Conservation (phyloP, 2,888 invertebrate species). For the Aphrophora alni region DNA sequence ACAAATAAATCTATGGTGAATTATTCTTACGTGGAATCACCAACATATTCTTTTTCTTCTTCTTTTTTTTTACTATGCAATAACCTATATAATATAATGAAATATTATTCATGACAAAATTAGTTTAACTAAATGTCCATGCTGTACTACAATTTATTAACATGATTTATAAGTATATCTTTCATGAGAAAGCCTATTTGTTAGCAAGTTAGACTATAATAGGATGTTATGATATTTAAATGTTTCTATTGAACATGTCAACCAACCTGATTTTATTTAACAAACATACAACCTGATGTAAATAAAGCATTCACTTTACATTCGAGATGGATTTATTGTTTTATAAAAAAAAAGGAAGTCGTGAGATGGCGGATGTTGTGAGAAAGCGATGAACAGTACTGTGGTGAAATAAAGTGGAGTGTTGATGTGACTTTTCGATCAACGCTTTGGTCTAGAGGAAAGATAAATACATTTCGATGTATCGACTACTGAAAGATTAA, state of each 20-base stretch:
- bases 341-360: background rate
- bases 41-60: no score
- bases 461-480: constrained; percentile 4
- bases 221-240: no score
- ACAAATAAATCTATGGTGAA: no score
- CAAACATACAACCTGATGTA: background rate
- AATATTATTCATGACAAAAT: no score
- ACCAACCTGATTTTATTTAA: background rate
- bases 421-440: constrained; percentile 2
- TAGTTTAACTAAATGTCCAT: no score
- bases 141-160: no score
- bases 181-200: no score
- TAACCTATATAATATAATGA: no score
- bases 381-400: background rate
- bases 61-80: no score
- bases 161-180: no score
- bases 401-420: background rate
- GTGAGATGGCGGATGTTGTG: background rate
- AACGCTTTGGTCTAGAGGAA: background rate
- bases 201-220: no score
- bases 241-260: background rate
- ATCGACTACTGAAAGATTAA: constrained; percentile 4
- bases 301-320: background rate
- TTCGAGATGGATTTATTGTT: background rate
- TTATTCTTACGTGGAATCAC: no score